Percentiles rank a stretch among this genome's conserved stretches.
Conservation (phyloP, 2,888 invertebrate species). For the Macrophya alboannulata region DNA sequence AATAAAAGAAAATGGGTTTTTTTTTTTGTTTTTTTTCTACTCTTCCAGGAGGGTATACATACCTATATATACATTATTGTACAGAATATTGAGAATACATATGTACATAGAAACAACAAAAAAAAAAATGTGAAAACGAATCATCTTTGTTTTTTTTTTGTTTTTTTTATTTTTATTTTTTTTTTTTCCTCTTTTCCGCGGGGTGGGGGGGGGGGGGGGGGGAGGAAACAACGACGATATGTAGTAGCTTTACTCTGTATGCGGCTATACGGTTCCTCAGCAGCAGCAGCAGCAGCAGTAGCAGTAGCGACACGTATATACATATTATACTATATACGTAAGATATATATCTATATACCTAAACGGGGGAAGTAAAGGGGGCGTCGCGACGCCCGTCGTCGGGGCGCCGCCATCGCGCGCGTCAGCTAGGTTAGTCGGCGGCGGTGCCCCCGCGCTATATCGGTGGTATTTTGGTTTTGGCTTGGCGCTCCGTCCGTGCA, state of each 20-base stretch:
- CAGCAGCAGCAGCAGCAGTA: neutral
- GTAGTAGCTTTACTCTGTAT: neutral
- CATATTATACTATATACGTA: neutral
- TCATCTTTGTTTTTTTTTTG: too few species aligned
- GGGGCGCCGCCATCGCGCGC: slow-evolving; percentile 59
- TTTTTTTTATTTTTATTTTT: too few species aligned
- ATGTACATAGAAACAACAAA: neutral
- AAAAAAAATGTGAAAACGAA: neutral
- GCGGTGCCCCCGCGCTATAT: slow-evolving; percentile 67
- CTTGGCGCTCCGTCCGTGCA: slow-evolving; percentile 78
- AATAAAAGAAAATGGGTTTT: neutral
- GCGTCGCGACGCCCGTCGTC: slow-evolving; percentile 56
- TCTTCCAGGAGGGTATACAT: too few species aligned
- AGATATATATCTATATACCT: neutral
- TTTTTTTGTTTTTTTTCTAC: too few species aligned
- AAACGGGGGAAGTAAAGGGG: slow-evolving; percentile 32
- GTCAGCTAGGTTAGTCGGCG: slow-evolving; percentile 62
- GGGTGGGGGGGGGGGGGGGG: slow-evolving; percentile 21
- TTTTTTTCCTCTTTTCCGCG: neutral
- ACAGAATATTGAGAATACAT: too few species aligned
- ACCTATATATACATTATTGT: too few species aligned
- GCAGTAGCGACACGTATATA: neutral
- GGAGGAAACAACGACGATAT: slow-evolving; percentile 21
- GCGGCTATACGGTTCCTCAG: neutral
- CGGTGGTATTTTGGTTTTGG: slow-evolving; percentile 80